Evolutionary conservation across 53 echinoderm and acorn worm genomes (phyloP).

Genomic region (Henricia sp.): DNA sequence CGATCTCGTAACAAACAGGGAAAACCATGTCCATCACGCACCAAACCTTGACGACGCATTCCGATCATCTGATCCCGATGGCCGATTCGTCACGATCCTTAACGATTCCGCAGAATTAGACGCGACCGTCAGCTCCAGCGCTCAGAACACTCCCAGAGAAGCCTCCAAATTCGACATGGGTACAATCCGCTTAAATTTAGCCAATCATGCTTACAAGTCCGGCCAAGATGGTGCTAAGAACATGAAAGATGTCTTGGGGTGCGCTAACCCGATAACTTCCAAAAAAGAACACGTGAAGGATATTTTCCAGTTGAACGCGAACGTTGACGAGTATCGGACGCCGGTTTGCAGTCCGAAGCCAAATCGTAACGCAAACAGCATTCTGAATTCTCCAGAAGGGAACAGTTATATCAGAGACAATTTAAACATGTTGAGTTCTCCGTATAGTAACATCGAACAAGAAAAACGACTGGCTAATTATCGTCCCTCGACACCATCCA

Average conservation of each 20-base stretch:
- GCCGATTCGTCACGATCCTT: slow-evolving; percentile 37
- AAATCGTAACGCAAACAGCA: slow-evolving; percentile 15
- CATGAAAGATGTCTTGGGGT: slow-evolving; percentile 9
- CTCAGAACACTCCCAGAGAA: slow-evolving; percentile 47
- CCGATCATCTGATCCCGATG: neutral
- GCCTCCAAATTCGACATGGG: slow-evolving; percentile 80
- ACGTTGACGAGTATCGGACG: slow-evolving; percentile 36
- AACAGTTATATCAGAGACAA: slow-evolving; percentile 58
- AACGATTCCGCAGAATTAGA: slow-evolving; percentile 30
- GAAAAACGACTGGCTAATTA: slow-evolving; percentile 52
- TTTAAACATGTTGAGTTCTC: slow-evolving; percentile 74
- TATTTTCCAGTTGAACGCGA: slow-evolving; percentile 60
- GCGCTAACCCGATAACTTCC: neutral
- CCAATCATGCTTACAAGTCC: slow-evolving; percentile 33
- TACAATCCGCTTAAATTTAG: slow-evolving; percentile 80
- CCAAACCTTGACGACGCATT: neutral
- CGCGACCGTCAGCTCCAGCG: neutral
- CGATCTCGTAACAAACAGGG: slow-evolving; percentile 67
- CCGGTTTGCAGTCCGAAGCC: slow-evolving; percentile 36
- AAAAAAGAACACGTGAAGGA: slow-evolving; percentile 72
- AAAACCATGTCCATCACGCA: neutral
- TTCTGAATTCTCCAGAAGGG: slow-evolving; percentile 27
- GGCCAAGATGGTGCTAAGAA: slow-evolving; percentile 18
- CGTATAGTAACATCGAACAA: slow-evolving; percentile 60
- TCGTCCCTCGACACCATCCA: slow-evolving; percentile 60